These are phyloP conservation scores for Phasia obesa DNA, from an alignment of 2,888 invertebrate species.

Conservation along the genomic window DNA sequence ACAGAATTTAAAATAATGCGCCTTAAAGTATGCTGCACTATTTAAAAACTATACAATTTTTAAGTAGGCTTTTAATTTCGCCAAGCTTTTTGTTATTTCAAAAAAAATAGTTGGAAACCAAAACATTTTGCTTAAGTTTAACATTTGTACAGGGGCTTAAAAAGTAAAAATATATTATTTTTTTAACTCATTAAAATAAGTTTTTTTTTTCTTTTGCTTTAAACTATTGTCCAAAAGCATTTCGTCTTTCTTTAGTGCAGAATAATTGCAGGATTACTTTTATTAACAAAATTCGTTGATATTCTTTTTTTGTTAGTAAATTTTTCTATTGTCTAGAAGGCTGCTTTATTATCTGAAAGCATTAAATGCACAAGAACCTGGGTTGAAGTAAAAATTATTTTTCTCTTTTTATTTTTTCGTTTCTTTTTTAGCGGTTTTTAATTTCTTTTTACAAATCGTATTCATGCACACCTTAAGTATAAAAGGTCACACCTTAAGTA, in stretches of 20 bases:
- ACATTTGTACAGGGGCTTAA: too few relatives aligned
- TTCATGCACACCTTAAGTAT: too few relatives aligned
- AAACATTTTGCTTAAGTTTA: too few relatives aligned
- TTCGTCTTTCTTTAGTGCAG: neutral
- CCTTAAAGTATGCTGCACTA: neutral
- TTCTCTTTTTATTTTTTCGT: neutral
- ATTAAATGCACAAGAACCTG: neutral
- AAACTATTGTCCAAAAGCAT: too few relatives aligned
- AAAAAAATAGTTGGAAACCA: too few relatives aligned
- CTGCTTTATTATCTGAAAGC: neutral
- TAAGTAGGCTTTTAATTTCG: too few relatives aligned
- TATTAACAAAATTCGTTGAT: neutral
- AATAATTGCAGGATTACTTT: neutral
- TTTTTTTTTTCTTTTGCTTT: neutral
- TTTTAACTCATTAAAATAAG: neutral
- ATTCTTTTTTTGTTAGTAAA: neutral
- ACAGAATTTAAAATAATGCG: neutral
- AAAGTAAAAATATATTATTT: too few relatives aligned
- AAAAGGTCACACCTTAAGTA: too few relatives aligned
- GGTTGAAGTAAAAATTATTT: neutral
- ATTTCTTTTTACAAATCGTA: too few relatives aligned
- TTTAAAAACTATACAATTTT: too few relatives aligned
- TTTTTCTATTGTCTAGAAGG: neutral
- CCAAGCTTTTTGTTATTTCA: too few relatives aligned
- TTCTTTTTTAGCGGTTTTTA: too few relatives aligned